These are phyloP conservation scores for Leptopilina boulardi DNA, from an alignment of 1,140 invertebrate genomes.

Conservation along the genomic window DNA sequence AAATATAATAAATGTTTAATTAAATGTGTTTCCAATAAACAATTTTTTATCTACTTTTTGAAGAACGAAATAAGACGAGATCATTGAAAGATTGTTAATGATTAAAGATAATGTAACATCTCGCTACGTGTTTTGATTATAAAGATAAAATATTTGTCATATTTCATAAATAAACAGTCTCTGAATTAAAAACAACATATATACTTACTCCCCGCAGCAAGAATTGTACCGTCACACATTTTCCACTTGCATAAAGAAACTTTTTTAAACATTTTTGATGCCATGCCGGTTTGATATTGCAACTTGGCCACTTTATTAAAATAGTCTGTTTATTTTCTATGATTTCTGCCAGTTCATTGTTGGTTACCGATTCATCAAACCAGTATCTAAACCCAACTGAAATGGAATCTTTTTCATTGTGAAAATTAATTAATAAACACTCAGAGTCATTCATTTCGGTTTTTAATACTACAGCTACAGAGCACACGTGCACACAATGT, in stretches of 20 bases:
- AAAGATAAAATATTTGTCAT: no score
- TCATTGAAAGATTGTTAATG: no score
- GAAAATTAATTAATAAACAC: no score
- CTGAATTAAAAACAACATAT: not conserved
- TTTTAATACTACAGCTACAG: no score
- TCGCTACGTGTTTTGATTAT: not conserved
- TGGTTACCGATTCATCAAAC: not conserved
- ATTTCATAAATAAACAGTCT: no score
- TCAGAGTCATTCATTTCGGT: no score
- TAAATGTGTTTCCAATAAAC: no score
- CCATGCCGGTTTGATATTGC: not conserved
- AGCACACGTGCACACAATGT: no score
- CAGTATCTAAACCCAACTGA: not conserved
- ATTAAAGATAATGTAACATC: not conserved
- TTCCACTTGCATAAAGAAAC: not conserved
- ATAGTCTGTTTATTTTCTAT: not conserved
- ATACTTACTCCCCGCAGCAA: not conserved
- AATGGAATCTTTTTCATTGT: not conserved
- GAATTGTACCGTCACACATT: not conserved
- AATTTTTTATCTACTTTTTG: no score
- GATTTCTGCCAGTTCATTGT: not conserved
- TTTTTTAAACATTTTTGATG: not conserved
- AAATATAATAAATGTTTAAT: no score
- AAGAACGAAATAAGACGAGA: no score
- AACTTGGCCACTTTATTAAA: not conserved